Evolutionary conservation across 2,797 vertebrate species (phyloP).

Genomic region (Todus mexicanus): DNA sequence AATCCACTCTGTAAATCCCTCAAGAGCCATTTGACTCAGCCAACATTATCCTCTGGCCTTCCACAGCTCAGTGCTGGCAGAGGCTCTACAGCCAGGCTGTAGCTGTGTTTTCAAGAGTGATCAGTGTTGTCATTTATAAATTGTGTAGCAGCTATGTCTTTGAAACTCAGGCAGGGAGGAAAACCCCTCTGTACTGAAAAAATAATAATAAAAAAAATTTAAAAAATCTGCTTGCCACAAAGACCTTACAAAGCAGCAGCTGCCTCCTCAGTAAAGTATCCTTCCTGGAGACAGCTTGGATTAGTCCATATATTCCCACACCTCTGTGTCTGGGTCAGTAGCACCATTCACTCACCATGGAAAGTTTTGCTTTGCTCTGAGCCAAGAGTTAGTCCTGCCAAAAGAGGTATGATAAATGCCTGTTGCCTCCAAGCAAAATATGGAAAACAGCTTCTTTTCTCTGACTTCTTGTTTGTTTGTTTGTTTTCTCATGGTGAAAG

Average conservation of each 20-base stretch:
- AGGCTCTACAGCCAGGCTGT: constrained; percentile 38
- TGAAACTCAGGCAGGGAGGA: background rate
- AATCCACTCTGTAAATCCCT: constrained; percentile 69
- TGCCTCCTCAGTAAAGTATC: constrained; percentile 31
- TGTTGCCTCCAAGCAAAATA: constrained; percentile 39
- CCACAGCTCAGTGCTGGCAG: constrained; percentile 57
- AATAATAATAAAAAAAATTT: background rate
- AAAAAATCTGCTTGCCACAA: background rate
- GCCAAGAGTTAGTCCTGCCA: constrained; percentile 30
- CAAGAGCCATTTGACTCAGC: constrained; percentile 71
- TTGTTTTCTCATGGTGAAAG: constrained; percentile 43
- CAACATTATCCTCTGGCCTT: constrained; percentile 60
- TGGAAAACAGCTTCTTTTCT: constrained; percentile 37
- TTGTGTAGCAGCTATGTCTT: background rate
- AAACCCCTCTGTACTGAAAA: background rate
- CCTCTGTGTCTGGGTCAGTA: constrained; percentile 56
- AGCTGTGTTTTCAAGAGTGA: background rate
- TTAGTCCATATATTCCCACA: constrained; percentile 34
- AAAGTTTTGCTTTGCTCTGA: constrained; percentile 48
- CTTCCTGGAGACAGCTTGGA: constrained; percentile 47
- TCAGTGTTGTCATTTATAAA: constrained; percentile 23
- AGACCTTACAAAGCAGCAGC: constrained; percentile 6
- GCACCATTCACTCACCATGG: constrained; percentile 45
- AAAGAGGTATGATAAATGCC: constrained; percentile 39
- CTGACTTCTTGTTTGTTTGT: constrained; percentile 34